phyloP scores from a whole-genome alignment of 2,797 vertebrate species.

The Bradypus variegatus region DNA sequence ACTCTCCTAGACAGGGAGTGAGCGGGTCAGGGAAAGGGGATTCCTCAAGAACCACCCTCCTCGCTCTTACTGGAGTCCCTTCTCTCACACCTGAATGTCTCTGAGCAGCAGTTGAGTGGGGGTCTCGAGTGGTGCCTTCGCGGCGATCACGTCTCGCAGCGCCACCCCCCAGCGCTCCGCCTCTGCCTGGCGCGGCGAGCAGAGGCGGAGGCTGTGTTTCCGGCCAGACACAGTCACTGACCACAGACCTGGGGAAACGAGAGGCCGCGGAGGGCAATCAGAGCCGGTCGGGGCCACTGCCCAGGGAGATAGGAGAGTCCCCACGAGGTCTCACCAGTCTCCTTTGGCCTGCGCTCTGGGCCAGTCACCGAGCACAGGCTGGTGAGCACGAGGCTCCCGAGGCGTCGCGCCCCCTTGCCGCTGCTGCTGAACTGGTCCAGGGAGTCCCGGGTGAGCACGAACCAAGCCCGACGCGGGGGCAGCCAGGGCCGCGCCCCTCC shows the following conservation, averaged over 20 bases:
- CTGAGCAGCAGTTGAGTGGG: constrained; percentile 94
- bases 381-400: constrained; percentile 92
- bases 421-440: constrained; percentile 91
- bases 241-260: constrained; percentile 84
- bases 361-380: constrained; percentile 93
- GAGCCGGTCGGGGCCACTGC: neutral
- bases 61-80: neutral
- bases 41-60: neutral
- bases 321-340: constrained; percentile 81
- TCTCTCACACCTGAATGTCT: constrained; percentile 85
- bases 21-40: neutral
- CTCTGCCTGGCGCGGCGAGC: constrained; percentile 90
- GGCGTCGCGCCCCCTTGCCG: constrained; percentile 82
- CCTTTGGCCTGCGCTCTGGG: constrained; percentile 91
- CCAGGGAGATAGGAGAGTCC: neutral
- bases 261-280: neutral
- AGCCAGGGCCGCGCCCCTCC: constrained; percentile 83
- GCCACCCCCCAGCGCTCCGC: constrained; percentile 92
- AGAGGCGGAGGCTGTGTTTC: constrained; percentile 90
- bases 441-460: constrained; percentile 90
- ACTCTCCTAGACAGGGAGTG: constrained; percentile 79
- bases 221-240: constrained; percentile 91
- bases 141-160: constrained; percentile 90
- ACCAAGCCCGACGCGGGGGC: constrained; percentile 92
- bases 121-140: constrained; percentile 90